These are phyloP conservation scores for Brachypodius melanocephalos DNA, from an alignment of 2,113 vertebrate species.

Conservation along the genomic window DNA sequence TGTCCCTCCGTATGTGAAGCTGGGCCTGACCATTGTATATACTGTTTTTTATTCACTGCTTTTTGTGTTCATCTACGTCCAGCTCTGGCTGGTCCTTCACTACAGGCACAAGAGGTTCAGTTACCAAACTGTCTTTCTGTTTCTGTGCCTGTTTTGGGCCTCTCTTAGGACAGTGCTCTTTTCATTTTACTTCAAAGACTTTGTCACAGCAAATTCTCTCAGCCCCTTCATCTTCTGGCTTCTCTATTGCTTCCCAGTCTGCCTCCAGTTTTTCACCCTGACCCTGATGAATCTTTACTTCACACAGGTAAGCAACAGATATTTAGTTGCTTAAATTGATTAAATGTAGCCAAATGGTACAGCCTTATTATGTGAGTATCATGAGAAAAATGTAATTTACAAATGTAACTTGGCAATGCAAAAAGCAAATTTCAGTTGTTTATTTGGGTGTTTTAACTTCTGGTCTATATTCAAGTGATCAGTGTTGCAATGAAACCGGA, in stretches of 20 bases:
- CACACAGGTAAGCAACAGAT: slow-evolving; percentile 84
- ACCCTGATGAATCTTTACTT: slow-evolving; percentile 97
- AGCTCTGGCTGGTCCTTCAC: slow-evolving; percentile 94
- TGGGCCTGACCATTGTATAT: slow-evolving; percentile 92
- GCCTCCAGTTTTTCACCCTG: slow-evolving; percentile 98
- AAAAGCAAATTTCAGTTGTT: neutral
- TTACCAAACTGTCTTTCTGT: slow-evolving; percentile 96
- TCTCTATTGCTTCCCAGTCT: slow-evolving; percentile 96
- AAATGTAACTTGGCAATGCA: neutral
- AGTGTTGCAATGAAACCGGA: neutral
- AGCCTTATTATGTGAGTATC: neutral
- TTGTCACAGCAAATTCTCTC: slow-evolving; percentile 87
- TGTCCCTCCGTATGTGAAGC: slow-evolving; percentile 85
- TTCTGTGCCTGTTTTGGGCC: slow-evolving; percentile 96
- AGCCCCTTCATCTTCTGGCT: slow-evolving; percentile 94
- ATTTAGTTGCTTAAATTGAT: slow-evolving; percentile 8
- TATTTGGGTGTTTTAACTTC: neutral
- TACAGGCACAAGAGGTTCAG: slow-evolving; percentile 95
- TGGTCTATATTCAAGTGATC: neutral
- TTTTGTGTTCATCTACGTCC: slow-evolving; percentile 89
- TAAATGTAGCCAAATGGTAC: neutral
- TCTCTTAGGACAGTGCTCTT: slow-evolving; percentile 93
- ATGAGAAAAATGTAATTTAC: neutral
- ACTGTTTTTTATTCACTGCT: slow-evolving; percentile 92
- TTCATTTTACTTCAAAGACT: slow-evolving; percentile 96